Evolutionary conservation across 2,888 invertebrate genomes (phyloP).

Genomic region (Chydorus sphaericus): DNA sequence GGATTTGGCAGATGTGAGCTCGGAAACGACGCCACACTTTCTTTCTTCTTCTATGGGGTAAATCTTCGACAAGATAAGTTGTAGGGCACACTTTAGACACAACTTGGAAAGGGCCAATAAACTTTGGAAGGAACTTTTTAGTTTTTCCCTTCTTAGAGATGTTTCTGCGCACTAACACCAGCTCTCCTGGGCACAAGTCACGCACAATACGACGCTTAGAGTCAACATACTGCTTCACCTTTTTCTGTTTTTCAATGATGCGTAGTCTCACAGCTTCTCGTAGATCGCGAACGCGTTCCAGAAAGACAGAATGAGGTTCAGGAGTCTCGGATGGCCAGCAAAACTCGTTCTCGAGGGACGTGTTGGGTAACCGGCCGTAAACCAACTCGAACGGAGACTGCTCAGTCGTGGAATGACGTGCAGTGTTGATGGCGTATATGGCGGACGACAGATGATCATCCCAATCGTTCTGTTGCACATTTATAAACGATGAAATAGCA

Average conservation of each 20-base stretch:
- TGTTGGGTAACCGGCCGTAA: conserved; percentile 6
- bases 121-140: conserved; percentile 5
- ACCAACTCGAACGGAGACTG: conserved; percentile 6
- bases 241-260: neutral
- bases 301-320: neutral
- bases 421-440: neutral
- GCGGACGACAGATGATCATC: conserved; percentile 4
- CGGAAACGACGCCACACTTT: neutral
- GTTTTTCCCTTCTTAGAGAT: neutral
- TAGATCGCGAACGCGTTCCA: neutral
- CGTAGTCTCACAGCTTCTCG: neutral
- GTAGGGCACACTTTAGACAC: neutral
- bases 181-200: neutral
- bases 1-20: neutral
- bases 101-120: conserved; percentile 4
- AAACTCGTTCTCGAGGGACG: neutral
- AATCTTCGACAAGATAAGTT: neutral
- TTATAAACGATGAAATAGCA: neutral
- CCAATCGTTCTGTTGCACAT: conserved; percentile 13
- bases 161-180: neutral
- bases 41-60: neutral
- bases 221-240: neutral
- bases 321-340: neutral
- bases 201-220: neutral
- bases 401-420: neutral